Evolutionary conservation across 2,888 invertebrate genomes (phyloP).

Genomic region (Polyommatus iphigenia): DNA sequence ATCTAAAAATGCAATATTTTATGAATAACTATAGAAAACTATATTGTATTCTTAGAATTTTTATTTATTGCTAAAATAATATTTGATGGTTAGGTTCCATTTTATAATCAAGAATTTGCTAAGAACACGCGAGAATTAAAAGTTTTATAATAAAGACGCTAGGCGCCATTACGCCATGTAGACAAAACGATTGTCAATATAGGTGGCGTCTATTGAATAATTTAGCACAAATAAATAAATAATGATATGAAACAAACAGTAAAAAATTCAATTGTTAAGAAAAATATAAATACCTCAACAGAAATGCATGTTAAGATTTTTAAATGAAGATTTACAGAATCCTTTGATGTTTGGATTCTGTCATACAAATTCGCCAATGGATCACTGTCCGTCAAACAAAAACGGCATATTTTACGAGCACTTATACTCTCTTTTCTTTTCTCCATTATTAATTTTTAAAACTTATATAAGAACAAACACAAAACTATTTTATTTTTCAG

Average conservation of each 20-base stretch:
- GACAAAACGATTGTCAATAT: slow-evolving; percentile 36
- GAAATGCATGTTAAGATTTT: slow-evolving; percentile 89
- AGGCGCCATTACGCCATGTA: slow-evolving; percentile 43
- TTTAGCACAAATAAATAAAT: neutral
- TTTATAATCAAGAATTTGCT: neutral
- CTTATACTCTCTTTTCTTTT: slow-evolving; percentile 81
- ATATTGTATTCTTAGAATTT: neutral
- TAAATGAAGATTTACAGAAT: slow-evolving; percentile 83
- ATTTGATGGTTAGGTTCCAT: neutral
- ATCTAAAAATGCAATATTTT: neutral
- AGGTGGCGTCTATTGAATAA: slow-evolving; percentile 44
- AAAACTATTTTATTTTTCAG: slow-evolving; percentile 39
- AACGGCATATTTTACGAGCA: slow-evolving; percentile 85
- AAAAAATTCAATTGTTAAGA: slow-evolving; percentile 15
- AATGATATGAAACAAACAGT: neutral
- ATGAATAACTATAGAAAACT: neutral
- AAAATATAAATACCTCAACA: slow-evolving; percentile 82
- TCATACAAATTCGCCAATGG: slow-evolving; percentile 85
- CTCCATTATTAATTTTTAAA: slow-evolving; percentile 71
- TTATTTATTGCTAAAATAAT: neutral
- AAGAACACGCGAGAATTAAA: neutral
- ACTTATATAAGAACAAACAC: slow-evolving; percentile 38
- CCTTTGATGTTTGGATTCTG: slow-evolving; percentile 77
- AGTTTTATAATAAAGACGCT: slow-evolving; percentile 31
- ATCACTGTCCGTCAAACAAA: slow-evolving; percentile 84